Conservation (phyloP, 2,888 invertebrate genomes). For the Leptinotarsa juncta region DNA sequence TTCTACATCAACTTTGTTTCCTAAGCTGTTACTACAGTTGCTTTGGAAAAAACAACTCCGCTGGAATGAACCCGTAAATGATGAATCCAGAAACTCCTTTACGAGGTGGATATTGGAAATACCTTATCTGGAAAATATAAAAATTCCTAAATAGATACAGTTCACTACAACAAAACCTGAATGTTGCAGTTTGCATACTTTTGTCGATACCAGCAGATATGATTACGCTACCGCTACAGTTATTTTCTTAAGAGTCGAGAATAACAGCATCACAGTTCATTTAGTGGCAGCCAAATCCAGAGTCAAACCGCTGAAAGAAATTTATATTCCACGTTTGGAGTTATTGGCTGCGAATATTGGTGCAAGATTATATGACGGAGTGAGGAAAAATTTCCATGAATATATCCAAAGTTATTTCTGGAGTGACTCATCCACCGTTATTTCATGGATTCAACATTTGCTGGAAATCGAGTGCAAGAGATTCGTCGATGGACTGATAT, state of each 20-base stretch:
- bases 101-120: too few species aligned
- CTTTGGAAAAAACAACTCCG: slow-evolving; percentile 35
- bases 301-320: slow-evolving; percentile 21
- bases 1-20: slow-evolving; percentile 40
- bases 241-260: slow-evolving; percentile 20
- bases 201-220: neutral
- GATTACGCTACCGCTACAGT: neutral
- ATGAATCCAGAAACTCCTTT: neutral
- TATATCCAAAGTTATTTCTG: too few species aligned
- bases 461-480: too few species aligned
- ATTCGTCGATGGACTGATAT: neutral
- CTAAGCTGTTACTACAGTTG: slow-evolving; percentile 42
- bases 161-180: neutral
- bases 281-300: slow-evolving; percentile 22
- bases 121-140: neutral
- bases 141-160: neutral
- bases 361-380: slow-evolving; percentile 1
- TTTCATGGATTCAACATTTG: too few species aligned
- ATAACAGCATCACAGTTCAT: neutral
- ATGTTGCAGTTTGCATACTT: neutral
- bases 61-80: slow-evolving; percentile 25
- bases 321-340: slow-evolving; percentile 16
- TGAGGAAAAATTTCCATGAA: slow-evolving; percentile 3
- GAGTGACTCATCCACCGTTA: too few species aligned
- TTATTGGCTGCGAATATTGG: slow-evolving; percentile 20